Evolutionary conservation across 2,797 vertebrate genomes (phyloP).

Genomic region (Falco peregrinus): DNA sequence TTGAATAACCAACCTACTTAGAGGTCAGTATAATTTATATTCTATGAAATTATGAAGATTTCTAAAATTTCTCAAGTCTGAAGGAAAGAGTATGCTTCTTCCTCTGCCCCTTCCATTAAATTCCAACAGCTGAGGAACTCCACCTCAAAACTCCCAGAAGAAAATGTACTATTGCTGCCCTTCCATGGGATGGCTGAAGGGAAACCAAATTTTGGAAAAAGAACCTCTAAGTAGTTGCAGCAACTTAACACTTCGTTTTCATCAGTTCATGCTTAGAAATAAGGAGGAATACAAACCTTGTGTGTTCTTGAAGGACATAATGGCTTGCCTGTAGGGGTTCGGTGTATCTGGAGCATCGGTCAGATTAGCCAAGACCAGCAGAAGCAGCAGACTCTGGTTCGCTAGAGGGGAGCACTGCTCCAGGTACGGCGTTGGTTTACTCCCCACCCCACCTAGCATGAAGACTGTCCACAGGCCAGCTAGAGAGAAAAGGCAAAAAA

Average conservation of each 20-base stretch:
- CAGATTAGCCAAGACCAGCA: conserved; percentile 92
- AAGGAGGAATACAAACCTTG: conserved; percentile 84
- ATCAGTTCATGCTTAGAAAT: background rate
- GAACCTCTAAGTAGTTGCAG: background rate
- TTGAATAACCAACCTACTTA: background rate
- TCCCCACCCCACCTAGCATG: conserved; percentile 89
- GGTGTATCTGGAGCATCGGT: conserved; percentile 88
- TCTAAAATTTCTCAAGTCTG: background rate
- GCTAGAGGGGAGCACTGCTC: conserved; percentile 92
- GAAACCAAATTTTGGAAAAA: background rate
- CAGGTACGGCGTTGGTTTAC: conserved; percentile 78
- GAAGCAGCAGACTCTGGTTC: conserved; percentile 95
- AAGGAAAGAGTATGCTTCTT: background rate
- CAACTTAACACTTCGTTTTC: background rate
- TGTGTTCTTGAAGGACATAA: conserved; percentile 95
- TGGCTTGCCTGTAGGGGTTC: conserved; percentile 93
- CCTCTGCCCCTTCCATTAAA: background rate
- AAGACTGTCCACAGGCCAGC: conserved; percentile 97
- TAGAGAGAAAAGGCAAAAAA: conserved; percentile 58
- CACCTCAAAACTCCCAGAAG: background rate
- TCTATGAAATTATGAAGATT: background rate
- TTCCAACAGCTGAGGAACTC: background rate
- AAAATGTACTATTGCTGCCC: accelerated
- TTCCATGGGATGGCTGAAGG: background rate
- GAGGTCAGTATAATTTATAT: background rate